phyloP scores from a whole-genome alignment of 2,888 invertebrate genomes.

The Eilema caniola region DNA sequence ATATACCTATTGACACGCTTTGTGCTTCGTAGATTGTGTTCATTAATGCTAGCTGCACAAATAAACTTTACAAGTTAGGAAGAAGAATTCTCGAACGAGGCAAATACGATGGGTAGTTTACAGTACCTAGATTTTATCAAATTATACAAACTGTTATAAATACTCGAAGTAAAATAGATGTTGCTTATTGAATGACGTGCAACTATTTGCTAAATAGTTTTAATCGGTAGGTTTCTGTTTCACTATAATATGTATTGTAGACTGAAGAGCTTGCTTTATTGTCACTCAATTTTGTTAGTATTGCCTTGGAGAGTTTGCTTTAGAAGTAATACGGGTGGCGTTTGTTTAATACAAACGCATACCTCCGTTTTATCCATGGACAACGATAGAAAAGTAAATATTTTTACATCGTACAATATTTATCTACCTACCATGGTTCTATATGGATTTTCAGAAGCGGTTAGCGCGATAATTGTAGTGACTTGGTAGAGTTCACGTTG shows the following conservation, averaged over 20 bases:
- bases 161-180: not conserved
- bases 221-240: not conserved
- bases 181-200: not conserved
- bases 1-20: not conserved
- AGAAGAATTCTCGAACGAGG: too few relatives aligned
- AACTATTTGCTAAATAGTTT: not conserved
- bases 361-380: not conserved
- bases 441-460: not conserved
- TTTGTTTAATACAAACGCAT: not conserved
- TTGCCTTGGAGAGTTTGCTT: not conserved
- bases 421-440: not conserved
- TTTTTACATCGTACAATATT: not conserved
- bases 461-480: not conserved
- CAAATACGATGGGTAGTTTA: not conserved
- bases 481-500: not conserved
- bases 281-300: not conserved
- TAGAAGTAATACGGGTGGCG: not conserved
- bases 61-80: not conserved
- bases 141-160: not conserved
- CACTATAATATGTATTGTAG: not conserved
- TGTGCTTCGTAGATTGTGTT: not conserved
- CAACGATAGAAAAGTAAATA: not conserved
- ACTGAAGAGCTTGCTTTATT: not conserved
- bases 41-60: not conserved
- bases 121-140: not conserved